A percentile compares a stretch with the other conserved stretches of the same genome.
These are phyloP conservation scores for Ephestia elutella DNA, from an alignment of 1,140 invertebrate genomes.

Conservation along the genomic window DNA sequence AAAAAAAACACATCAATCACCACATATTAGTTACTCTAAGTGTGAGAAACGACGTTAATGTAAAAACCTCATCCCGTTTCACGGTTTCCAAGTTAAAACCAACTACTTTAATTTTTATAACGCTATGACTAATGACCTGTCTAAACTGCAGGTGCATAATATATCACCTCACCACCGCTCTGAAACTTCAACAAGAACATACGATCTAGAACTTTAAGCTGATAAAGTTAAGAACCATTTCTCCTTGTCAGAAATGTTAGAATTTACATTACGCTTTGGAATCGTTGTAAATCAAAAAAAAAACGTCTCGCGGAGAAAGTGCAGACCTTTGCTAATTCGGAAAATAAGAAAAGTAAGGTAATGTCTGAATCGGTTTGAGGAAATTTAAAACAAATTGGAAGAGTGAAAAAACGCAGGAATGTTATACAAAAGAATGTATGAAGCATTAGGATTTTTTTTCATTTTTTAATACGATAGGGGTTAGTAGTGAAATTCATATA, in stretches of 20 bases:
- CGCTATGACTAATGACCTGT: conserved; percentile 10
- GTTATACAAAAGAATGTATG: no score
- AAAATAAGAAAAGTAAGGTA: conserved; percentile 7
- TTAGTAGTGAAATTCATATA: no score
- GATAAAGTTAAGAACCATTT: background rate
- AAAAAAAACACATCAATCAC: no score
- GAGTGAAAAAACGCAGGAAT: no score
- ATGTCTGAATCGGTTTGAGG: background rate
- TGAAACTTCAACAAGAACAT: background rate
- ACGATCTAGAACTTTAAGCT: background rate
- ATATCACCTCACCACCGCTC: conserved; percentile 7
- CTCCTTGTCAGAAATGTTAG: background rate
- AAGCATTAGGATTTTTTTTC: no score
- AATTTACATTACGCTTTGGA: conserved; percentile 13
- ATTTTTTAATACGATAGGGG: no score
- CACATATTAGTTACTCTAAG: no score
- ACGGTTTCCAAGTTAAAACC: background rate
- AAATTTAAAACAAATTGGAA: background rate
- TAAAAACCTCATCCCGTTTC: conserved; percentile 1
- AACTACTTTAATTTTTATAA: conserved; percentile 5
- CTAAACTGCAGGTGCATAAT: conserved; percentile 7
- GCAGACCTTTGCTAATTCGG: conserved; percentile 10
- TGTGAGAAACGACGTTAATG: background rate
- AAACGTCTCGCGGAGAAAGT: conserved; percentile 7
- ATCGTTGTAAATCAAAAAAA: conserved; percentile 12